Base-by-base conservation (phyloP, 2,888 invertebrate species). In the Tryphoninae sp. region DNA sequence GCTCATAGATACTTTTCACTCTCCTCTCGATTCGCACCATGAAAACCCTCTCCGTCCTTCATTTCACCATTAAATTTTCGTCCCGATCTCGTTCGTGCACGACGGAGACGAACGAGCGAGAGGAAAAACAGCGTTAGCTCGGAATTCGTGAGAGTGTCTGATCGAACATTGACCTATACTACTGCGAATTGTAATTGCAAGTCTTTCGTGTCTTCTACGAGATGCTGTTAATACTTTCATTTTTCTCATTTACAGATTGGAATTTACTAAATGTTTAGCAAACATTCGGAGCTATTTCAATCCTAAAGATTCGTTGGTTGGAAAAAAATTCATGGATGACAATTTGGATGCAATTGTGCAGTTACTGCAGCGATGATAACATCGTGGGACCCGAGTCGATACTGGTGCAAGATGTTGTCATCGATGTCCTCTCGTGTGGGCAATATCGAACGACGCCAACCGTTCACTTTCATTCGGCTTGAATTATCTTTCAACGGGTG, bases 1-100 rank as follows among this genome's bases (percentile, higher is more conserved):
- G 81, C 85, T 67, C 85, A 85, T 67, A 65, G 51, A 74, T 85
- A 89, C 88, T 90, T 90, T 91, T 91, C 87, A 89, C 89, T 90
- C 89, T 89, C 89, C 89, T 86, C 87, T 81, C 86, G 82, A 51
- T 16, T 7, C 13, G 2, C 49, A 0, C 13, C 49, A 13, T 7
- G 51, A n/a, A n/a, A 16, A 16, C 55, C 55, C 85, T 84, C 83
- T 86, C 86, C 11, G 51, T 13, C 45, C 45, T 65, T 13, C 16
- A 45, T 65, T 42, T 68, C 26, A 81, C 71, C 74, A 83, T 82
- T 75, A 87, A 87, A 88, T 88, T 89, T 79, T 86, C 84, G 82
- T 83, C 68, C 81, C 64, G 77, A 76, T 76, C 77, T 74, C 80
- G 71, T 69, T 59, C 13, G 19, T 71, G 51, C 55, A 61, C 33